These are phyloP conservation scores for Nipponia nippon DNA, from an alignment of 2,113 vertebrate species.

Conservation along the genomic window DNA sequence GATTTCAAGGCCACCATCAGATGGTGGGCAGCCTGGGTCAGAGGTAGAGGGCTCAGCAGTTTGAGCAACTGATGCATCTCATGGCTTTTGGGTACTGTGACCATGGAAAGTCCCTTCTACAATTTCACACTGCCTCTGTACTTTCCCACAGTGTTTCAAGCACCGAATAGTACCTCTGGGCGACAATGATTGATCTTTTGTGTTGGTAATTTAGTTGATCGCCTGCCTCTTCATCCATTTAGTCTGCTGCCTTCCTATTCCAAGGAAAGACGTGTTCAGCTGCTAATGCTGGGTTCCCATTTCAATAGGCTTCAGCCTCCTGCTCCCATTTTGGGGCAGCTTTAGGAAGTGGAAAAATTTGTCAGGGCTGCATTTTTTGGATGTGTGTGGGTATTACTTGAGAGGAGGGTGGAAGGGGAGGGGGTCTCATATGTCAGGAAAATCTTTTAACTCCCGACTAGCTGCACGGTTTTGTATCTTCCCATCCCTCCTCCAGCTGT, in stretches of 20 bases:
- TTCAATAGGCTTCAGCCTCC: not conserved
- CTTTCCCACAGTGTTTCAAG: not conserved
- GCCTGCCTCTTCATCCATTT: not conserved
- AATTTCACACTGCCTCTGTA: not conserved
- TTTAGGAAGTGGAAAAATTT: not conserved
- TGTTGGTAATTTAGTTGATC: constrained; percentile 19
- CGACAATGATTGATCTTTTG: constrained; percentile 30
- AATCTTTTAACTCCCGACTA: not conserved
- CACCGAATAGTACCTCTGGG: not conserved
- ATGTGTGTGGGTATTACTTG: not conserved
- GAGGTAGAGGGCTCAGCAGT: not conserved
- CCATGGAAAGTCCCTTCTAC: not conserved
- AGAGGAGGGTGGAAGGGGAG: not conserved
- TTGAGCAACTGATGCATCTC: not conserved
- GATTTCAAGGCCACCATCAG: not conserved
- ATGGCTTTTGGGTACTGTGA: not conserved
- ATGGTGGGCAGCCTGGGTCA: not conserved
- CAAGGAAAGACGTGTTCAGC: not conserved
- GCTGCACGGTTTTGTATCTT: not conserved
- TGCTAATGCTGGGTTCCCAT: not conserved
- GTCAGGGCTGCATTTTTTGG: not conserved
- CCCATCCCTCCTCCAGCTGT: not conserved
- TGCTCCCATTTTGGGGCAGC: not conserved
- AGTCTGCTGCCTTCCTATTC: not conserved
- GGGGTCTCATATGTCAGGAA: not conserved